A percentile compares a stretch with the other conserved stretches of the same genome.
phyloP scores from a whole-genome alignment of 2,797 vertebrate genomes.

The Gymnothorax reevesii region DNA sequence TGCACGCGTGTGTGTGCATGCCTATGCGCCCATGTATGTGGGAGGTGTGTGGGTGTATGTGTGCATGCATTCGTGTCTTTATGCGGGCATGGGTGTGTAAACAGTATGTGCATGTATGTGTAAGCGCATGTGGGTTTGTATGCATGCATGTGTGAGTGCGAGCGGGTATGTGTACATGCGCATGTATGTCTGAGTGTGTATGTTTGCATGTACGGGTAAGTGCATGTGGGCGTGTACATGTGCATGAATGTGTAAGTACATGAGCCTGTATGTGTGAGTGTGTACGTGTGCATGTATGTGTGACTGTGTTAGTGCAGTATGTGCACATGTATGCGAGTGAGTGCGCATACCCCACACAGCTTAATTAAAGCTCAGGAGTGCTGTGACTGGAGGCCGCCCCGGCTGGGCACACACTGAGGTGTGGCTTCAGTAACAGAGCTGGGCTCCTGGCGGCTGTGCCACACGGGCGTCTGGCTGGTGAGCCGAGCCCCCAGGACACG shows the following conservation, averaged over 20 bases:
- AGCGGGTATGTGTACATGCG: not conserved
- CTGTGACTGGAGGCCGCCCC: slow-evolving; percentile 44
- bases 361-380: slow-evolving; percentile 20
- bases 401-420: slow-evolving; percentile 65
- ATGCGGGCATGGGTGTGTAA: not conserved
- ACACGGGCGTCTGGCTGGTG: slow-evolving; percentile 64
- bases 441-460: slow-evolving; percentile 70
- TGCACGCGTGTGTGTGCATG: slow-evolving; percentile 29
- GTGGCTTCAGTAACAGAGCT: slow-evolving; percentile 67
- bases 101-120: slow-evolving; percentile 40
- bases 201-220: slow-evolving; percentile 33
- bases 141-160: slow-evolving; percentile 39
- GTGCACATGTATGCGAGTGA: slow-evolving; percentile 39
- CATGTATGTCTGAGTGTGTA: too few relatives aligned
- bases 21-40: not conserved
- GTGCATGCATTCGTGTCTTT: not conserved
- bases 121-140: slow-evolving; percentile 5
- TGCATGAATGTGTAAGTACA: not conserved
- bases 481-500: slow-evolving; percentile 65
- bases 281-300: slow-evolving; percentile 38
- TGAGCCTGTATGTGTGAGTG: not conserved
- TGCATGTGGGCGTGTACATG: slow-evolving; percentile 27
- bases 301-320: slow-evolving; percentile 13
- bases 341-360: slow-evolving; percentile 20
- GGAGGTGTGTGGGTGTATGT: not conserved